A percentile compares a stretch with the other conserved stretches of the same genome.
These are phyloP conservation scores for Gopherus evgoodei DNA, from an alignment of 2,113 vertebrate species.

Conservation along the genomic window DNA sequence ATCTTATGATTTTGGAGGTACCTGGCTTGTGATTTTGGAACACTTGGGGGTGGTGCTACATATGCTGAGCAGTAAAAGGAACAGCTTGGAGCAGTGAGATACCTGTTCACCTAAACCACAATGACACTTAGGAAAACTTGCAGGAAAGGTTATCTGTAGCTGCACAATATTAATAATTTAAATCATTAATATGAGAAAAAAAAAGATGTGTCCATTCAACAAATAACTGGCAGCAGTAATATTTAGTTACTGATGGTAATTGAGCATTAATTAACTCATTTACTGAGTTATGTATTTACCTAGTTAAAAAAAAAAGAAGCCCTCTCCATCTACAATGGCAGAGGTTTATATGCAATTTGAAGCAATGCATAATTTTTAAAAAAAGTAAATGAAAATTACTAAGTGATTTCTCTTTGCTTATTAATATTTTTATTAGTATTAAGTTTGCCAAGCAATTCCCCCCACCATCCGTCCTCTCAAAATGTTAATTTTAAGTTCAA, in stretches of 20 bases:
- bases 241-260: constrained; percentile 41
- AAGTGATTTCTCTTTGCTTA: constrained; percentile 33
- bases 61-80: background rate
- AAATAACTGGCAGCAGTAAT: background rate
- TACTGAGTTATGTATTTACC: constrained; percentile 35
- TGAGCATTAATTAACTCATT: constrained; percentile 58
- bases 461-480: background rate
- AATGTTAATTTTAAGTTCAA: background rate
- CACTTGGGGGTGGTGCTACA: background rate
- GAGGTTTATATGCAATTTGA: constrained; percentile 22
- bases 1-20: background rate
- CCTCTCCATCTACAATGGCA: background rate
- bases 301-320: background rate
- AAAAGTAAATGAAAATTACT: constrained; percentile 26
- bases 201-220: background rate
- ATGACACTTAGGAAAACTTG: background rate
- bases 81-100: background rate
- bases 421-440: background rate
- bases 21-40: background rate
- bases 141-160: background rate
- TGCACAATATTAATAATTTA: background rate
- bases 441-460: background rate
- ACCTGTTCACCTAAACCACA: background rate
- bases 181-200: constrained; percentile 9
- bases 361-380: constrained; percentile 45